These are phyloP conservation scores for Bradypodion ventrale DNA, from an alignment of 2,797 vertebrate species.

Conservation along the genomic window DNA sequence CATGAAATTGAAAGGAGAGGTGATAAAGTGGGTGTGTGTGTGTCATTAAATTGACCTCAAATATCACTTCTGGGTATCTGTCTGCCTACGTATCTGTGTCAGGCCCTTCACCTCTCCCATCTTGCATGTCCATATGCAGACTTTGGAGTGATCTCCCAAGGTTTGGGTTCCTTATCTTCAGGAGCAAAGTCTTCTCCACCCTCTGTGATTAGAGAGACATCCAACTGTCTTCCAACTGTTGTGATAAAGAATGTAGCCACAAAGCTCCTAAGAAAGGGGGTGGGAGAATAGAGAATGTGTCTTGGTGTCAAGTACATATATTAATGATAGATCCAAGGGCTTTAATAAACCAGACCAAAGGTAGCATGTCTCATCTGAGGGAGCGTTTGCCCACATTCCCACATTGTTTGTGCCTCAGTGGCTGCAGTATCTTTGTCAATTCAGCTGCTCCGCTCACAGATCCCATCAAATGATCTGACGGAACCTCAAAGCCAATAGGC, in stretches of 20 bases:
- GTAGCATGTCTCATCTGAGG: not conserved
- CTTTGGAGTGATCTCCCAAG: not conserved
- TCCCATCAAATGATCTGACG: too few species aligned
- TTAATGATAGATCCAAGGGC: not conserved
- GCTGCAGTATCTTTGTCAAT: not conserved
- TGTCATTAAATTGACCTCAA: constrained; percentile 53
- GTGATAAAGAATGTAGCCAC: constrained; percentile 42
- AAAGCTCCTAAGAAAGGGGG: not conserved
- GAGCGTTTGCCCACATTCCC: not conserved
- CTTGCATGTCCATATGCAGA: not conserved
- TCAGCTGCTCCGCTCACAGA: too few species aligned
- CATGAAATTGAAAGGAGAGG: not conserved
- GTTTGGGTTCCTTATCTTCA: constrained; percentile 60
- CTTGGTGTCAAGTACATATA: not conserved
- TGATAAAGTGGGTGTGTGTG: too few species aligned
- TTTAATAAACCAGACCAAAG: not conserved
- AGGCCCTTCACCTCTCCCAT: constrained; percentile 14
- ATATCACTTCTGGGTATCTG: not conserved
- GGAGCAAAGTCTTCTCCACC: constrained; percentile 62
- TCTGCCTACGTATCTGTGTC: constrained; percentile 1
- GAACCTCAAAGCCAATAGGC: too few species aligned
- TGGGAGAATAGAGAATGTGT: not conserved
- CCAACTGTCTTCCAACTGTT: constrained; percentile 71
- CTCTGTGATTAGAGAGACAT: constrained; percentile 55
- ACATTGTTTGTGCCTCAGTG: not conserved